Base-by-base conservation (phyloP, 2,888 invertebrate species). In the Lysandra coridon region DNA sequence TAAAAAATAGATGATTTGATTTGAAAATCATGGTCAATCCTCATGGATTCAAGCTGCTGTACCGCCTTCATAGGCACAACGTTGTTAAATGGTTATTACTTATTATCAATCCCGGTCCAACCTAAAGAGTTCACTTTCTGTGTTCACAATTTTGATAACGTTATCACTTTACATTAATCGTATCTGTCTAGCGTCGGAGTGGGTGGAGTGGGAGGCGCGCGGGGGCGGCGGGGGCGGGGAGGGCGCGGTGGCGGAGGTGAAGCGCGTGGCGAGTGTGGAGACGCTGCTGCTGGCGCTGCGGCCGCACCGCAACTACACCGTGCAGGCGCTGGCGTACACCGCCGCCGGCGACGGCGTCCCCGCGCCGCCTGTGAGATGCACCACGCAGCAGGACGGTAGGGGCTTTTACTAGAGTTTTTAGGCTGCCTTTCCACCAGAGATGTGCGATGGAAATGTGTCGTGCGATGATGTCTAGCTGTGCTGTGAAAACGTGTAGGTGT, bases 231-330 rank as follows among this genome's bases (percentile, higher is more conserved):
- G 14, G 17, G 57, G 83, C 80, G 78, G 87, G 75, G 89, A 87
- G 60, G 69, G 33, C 2, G 86, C 87, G 81, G 93, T 95, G 79
- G 96, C 96, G 80, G 97, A 97, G 90, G 96, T 97, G 78, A 97
- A 97, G 88, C 95, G 97, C 79, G 97, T 97, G 69, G 96, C 97
- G 76, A 97, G 97, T 84, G 96, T 96, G 53, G 97, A 98, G 88
- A 97, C 97, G 69, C 96, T 97, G 84, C 92, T 98, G 83, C 97
- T 97, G 84, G 97, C 97, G 4, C 92, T 98, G 82, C 96, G 96
- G 86, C 97, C 98, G 85, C 97, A 96, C 88, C 97, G 98, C 80
- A 98, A 98, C 92, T 98, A 98, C 90, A 98, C 98, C 73, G 95
- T 98, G 81, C 96, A 97, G 86, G 97, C 98, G 4, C 89, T 98